These are phyloP conservation scores for Zonotrichia albicollis DNA, from an alignment of 2,797 vertebrate species.

Conservation along the genomic window DNA sequence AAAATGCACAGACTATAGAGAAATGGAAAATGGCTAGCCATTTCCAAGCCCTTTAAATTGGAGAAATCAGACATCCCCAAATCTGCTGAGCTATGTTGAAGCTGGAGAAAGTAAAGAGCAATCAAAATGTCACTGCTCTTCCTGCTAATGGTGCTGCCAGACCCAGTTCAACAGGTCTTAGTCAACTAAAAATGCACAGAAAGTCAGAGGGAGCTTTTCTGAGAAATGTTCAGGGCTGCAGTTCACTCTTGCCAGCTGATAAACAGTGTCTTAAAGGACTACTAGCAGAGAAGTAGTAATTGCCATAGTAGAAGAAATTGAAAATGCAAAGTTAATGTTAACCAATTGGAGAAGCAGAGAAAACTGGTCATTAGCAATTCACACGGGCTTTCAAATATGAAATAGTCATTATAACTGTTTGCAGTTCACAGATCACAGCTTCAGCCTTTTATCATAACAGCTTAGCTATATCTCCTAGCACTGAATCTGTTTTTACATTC, in stretches of 20 bases:
- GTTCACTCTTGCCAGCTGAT: background rate
- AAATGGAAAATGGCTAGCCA: background rate
- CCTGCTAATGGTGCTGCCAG: background rate
- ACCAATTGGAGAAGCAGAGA: background rate
- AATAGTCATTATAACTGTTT: background rate
- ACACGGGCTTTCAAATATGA: background rate
- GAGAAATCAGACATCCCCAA: background rate
- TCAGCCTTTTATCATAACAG: background rate
- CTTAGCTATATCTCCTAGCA: background rate
- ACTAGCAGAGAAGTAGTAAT: background rate
- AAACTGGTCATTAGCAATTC: background rate
- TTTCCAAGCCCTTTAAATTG: background rate
- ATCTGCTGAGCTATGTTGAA: background rate
- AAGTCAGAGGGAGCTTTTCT: background rate
- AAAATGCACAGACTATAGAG: background rate
- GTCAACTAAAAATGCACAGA: background rate
- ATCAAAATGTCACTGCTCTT: background rate
- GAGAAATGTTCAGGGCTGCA: background rate
- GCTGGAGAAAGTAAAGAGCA: background rate
- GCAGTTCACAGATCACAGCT: background rate
- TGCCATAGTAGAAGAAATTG: background rate
- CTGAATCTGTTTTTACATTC: background rate
- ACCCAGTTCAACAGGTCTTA: too few species aligned
- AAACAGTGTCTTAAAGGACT: background rate
- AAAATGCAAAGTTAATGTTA: background rate